Percentiles rank a stretch among this genome's conserved stretches.
phyloP scores from a whole-genome alignment of 2,113 vertebrate species.

The Manacus vitellinus region DNA sequence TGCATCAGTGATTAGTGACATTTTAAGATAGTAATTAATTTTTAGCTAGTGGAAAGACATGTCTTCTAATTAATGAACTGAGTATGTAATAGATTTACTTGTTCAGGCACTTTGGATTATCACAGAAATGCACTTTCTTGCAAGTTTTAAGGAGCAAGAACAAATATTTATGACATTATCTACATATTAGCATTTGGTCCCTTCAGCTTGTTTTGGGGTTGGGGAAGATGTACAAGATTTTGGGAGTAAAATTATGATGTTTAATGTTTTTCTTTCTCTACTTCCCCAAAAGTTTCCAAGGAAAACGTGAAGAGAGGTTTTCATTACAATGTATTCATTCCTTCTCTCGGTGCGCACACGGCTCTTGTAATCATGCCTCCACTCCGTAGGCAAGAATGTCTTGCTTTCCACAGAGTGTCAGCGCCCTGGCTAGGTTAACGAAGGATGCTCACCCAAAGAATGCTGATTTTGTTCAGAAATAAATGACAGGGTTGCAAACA shows the following conservation, averaged over 20 bases:
- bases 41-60: slow-evolving; percentile 53
- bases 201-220: background rate
- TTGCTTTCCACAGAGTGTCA: background rate
- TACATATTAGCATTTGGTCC: background rate
- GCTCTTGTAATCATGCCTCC: background rate
- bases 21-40: slow-evolving; percentile 76
- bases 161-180: background rate
- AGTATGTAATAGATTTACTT: slow-evolving; percentile 44
- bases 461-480: background rate
- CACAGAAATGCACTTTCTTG: background rate
- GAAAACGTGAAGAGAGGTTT: background rate
- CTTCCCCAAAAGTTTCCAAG: slow-evolving; percentile 17
- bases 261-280: background rate
- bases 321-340: background rate
- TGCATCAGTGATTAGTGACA: slow-evolving; percentile 61
- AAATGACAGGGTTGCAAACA: background rate
- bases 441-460: background rate
- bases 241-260: background rate
- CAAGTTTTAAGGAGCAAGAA: slow-evolving; percentile 27
- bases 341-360: background rate
- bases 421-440: background rate
- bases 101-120: background rate
- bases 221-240: background rate
- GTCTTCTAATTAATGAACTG: slow-evolving; percentile 68
- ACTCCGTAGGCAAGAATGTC: background rate